Base-by-base conservation (phyloP, 1,140 invertebrate species). In the Hetaerina americana region DNA sequence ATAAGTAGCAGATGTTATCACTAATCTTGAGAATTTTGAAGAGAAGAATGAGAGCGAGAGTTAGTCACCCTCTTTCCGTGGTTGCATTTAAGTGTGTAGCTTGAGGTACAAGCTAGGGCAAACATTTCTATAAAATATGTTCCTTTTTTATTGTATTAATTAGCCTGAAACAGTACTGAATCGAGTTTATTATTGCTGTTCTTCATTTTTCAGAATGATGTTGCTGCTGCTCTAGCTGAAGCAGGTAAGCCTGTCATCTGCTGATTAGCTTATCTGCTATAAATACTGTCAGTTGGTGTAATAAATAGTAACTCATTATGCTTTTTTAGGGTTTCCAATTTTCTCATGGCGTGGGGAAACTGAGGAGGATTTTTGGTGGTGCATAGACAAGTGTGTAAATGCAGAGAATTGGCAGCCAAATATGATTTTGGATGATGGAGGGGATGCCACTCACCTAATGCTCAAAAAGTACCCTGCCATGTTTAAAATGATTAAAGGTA, bases 341-440 rank as follows among this genome's bases (percentile, higher is more conserved):
- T 98, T 95, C 83, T 94, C 96, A 1, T 98, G 96, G 96, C 89
- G 95, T 69, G 94, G 94, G 0, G 95, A 98, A 82, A 94, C 92
- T 3, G 96, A 98, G 80, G 96, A 97, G 79, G 96, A 98, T 79
- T 98, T 98, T 83, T 98, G 96, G 96, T 98, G 96, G 96, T 97
- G 95, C 78, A 98, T 98, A 73, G 95, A 98, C 81, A 92, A 92
- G 77, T 95, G 93, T 81, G 90, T 98, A 27, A 91, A 92, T 74
- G 89, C 92, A 29, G 92, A 96, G 75, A 89, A 89, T 78, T 98
- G 96, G 96, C 93, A 96, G 77, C 95, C 96, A n/a, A 99, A 98
- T 81, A 96, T 98, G 94, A 98, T 99, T 76, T 81, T 99, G 69
- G 96, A 98, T 81, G 97, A 99, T 81, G 97, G 96, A 0, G 96